A percentile compares a stretch with the other conserved stretches of the same genome.
Conservation (phyloP, 2,888 invertebrate species). For the Drosophila merina region DNA sequence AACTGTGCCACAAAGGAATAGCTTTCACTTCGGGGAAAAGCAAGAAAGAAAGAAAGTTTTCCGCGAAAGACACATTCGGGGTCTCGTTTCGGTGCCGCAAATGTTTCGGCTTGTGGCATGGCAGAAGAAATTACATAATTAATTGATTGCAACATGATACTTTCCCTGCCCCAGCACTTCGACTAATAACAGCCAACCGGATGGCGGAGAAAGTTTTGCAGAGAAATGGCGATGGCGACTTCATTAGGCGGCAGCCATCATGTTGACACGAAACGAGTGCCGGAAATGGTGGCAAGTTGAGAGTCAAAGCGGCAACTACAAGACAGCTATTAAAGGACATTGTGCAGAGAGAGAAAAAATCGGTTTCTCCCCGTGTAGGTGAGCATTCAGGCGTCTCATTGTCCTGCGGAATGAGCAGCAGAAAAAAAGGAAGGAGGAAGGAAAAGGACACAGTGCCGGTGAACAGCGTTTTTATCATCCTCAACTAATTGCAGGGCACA, state of each 20-base stretch:
- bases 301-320: conserved; percentile 19
- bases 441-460: conserved; percentile 21
- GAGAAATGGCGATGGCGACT: conserved; percentile 27
- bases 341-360: not conserved
- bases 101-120: conserved; percentile 15
- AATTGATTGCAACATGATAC: conserved; percentile 60
- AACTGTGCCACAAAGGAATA: not conserved
- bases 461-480: conserved; percentile 72
- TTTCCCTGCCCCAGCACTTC: conserved; percentile 5
- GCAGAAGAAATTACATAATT: conserved; percentile 53
- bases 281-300: conserved; percentile 8
- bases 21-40: not conserved
- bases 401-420: not conserved
- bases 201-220: conserved; percentile 35
- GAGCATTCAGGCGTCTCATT: conserved; percentile 22
- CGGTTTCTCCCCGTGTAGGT: conserved; percentile 12
- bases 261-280: conserved; percentile 4
- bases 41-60: not conserved
- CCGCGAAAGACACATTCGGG: not conserved
- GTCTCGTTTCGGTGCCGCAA: conserved; percentile 11
- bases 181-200: conserved; percentile 19
- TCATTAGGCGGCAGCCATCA: conserved; percentile 30
- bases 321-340: conserved; percentile 12
- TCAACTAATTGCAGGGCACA: conserved; percentile 67
- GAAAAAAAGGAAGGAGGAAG: not conserved